These are phyloP conservation scores for Pipra filicauda DNA, from an alignment of 2,113 vertebrate genomes.

Conservation along the genomic window DNA sequence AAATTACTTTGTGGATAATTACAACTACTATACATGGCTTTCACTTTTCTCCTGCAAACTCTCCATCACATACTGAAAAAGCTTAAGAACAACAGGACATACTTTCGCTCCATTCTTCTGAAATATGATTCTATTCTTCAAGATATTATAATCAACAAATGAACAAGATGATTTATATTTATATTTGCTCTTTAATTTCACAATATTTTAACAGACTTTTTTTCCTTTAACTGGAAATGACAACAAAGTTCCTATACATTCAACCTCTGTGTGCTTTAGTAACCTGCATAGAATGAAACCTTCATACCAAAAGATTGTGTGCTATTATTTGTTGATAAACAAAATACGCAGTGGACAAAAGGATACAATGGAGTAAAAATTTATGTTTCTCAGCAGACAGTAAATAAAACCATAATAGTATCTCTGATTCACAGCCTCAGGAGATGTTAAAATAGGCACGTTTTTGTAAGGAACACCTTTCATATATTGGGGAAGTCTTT, in stretches of 20 bases:
- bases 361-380: neutral
- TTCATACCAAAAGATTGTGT: neutral
- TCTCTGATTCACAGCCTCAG: neutral
- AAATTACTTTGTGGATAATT: neutral
- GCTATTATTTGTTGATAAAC: neutral
- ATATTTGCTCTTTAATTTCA: neutral
- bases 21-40: accelerated
- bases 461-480: conserved; percentile 20
- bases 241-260: neutral
- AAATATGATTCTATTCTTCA: neutral
- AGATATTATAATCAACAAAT: neutral
- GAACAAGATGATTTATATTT: neutral
- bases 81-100: neutral
- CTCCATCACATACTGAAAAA: neutral
- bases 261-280: neutral
- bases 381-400: neutral
- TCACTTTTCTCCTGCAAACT: neutral
- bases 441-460: neutral
- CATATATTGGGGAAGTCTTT: neutral
- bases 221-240: neutral
- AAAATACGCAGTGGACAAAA: neutral
- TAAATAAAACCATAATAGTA: conserved; percentile 17
- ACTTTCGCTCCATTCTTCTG: neutral
- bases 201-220: neutral
- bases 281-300: neutral